Evolutionary conservation across 2,888 invertebrate genomes (phyloP).

Genomic region (Antheraea assamensis): DNA sequence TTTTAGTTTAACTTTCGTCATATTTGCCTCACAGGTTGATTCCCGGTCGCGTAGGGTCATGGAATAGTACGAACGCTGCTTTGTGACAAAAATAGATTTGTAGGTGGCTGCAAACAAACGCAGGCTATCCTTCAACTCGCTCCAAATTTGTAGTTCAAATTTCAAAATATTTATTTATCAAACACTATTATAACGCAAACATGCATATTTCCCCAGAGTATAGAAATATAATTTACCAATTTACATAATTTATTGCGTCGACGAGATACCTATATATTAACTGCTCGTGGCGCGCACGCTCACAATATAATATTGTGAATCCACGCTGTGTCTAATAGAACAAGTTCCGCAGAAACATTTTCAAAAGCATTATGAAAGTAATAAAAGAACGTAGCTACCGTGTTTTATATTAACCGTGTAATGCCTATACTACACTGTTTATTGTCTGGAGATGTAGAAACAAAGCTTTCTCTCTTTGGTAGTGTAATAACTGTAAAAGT

Average conservation of each 20-base stretch:
- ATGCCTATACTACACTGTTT: slow-evolving; percentile 43
- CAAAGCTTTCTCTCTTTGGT: slow-evolving; percentile 30
- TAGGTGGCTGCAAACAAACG: too few relatives aligned
- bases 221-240: background rate
- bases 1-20: too few relatives aligned
- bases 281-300: background rate
- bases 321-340: slow-evolving; percentile 29
- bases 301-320: slow-evolving; percentile 1
- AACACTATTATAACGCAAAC: too few relatives aligned
- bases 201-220: background rate
- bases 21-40: too few relatives aligned
- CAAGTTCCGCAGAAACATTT: slow-evolving; percentile 44
- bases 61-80: too few relatives aligned
- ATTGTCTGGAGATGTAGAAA: slow-evolving; percentile 35
- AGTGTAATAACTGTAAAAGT: slow-evolving; percentile 24
- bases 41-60: too few relatives aligned
- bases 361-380: slow-evolving; percentile 48
- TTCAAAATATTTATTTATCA: too few relatives aligned
- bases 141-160: too few relatives aligned
- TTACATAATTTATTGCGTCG: slow-evolving; percentile 2
- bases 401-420: slow-evolving; percentile 49
- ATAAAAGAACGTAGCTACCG: slow-evolving; percentile 42
- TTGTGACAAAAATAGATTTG: too few relatives aligned
- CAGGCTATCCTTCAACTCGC: too few relatives aligned
- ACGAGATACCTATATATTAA: background rate